Conservation (phyloP, 2,797 vertebrate genomes). For the Gallinago solitaria region DNA sequence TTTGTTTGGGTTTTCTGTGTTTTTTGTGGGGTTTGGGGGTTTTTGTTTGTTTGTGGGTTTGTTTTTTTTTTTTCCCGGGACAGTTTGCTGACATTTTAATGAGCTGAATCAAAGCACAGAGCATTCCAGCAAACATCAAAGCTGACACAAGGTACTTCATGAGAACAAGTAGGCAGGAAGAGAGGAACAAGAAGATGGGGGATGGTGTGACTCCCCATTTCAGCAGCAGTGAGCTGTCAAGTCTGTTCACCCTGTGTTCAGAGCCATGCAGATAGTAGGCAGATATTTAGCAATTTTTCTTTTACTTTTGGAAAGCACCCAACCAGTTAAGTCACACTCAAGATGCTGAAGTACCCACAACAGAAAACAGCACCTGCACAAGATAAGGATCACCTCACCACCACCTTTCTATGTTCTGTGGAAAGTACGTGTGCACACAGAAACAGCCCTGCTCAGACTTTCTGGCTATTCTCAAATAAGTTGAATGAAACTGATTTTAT, state of each 20-base stretch:
- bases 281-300: not conserved
- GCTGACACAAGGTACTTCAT: not conserved
- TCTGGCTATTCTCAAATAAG: not conserved
- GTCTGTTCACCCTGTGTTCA: not conserved
- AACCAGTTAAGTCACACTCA: not conserved
- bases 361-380: not conserved
- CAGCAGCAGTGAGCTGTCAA: not conserved
- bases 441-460: not conserved
- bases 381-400: not conserved
- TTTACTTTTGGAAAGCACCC: not conserved
- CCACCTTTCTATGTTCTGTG: not conserved
- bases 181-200: not conserved
- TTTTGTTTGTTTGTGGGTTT: not conserved
- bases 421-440: not conserved
- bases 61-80: not conserved
- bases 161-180: not conserved
- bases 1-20: not conserved
- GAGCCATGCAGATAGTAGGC: not conserved
- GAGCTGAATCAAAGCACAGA: not conserved
- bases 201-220: not conserved
- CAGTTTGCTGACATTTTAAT: not conserved
- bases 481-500: not conserved
- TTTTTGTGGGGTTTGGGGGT: not conserved
- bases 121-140: slow-evolving; percentile 5
- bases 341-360: not conserved